A percentile compares a stretch with the other conserved stretches of the same genome.
phyloP scores from a whole-genome alignment of 2,113 vertebrate genomes.

The Macquaria australasica region DNA sequence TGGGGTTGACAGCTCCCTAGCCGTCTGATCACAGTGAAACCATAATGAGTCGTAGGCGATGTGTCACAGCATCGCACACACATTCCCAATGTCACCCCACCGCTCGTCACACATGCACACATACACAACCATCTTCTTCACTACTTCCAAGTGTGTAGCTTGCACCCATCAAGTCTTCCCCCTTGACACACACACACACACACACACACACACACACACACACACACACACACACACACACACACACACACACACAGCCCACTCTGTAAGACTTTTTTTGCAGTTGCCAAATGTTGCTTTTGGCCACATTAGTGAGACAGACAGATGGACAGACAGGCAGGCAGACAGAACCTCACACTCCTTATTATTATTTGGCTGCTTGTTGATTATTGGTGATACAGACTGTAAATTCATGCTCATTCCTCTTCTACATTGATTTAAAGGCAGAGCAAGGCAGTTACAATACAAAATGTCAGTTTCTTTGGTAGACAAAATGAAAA shows the following conservation, averaged over 20 bases:
- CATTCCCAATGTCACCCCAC: conserved; percentile 70
- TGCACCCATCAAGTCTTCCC: conserved; percentile 70
- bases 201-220: conserved; percentile 15
- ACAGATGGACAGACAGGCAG: conserved; percentile 67
- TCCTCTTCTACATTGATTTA: background rate
- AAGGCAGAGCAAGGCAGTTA: background rate
- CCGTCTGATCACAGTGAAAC: conserved; percentile 80
- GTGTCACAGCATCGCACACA: conserved; percentile 75
- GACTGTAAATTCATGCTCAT: background rate
- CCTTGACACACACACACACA: conserved; percentile 17
- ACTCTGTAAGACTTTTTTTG: conserved; percentile 53
- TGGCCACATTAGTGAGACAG: conserved; percentile 71
- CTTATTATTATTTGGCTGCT: conserved; percentile 37
- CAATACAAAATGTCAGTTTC: background rate
- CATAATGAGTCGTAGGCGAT: conserved; percentile 83
- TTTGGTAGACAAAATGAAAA: background rate
- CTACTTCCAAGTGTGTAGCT: conserved; percentile 72
- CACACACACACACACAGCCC: conserved; percentile 32
- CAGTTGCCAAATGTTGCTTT: conserved; percentile 75
- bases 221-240: conserved; percentile 23
- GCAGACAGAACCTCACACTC: conserved; percentile 44
- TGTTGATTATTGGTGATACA: conserved; percentile 42
- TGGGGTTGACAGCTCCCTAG: conserved; percentile 75
- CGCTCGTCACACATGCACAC: conserved; percentile 51
- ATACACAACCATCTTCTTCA: conserved; percentile 47